Percentiles rank a stretch among this genome's conserved stretches.
These are phyloP conservation scores for Proisotoma minuta DNA, from an alignment of 2,888 invertebrate species.

Conservation along the genomic window DNA sequence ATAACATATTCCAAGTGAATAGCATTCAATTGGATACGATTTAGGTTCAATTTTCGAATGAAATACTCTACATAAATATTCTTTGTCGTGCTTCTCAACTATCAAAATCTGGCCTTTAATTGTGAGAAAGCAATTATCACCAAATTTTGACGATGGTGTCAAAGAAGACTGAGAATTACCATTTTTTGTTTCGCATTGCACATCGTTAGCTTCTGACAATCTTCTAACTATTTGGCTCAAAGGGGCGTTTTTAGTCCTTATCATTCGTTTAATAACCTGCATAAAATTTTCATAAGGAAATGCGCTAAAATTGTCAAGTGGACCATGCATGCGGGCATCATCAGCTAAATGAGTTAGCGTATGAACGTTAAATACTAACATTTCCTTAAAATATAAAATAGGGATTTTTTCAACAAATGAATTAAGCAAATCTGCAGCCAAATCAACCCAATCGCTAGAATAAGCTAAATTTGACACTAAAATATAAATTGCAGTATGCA, in stretches of 20 bases:
- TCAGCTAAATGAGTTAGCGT: conserved; percentile 13
- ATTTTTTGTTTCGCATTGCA: background rate
- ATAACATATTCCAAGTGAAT: background rate
- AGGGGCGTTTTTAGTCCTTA: conserved; percentile 10
- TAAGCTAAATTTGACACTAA: background rate
- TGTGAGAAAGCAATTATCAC: conserved; percentile 2
- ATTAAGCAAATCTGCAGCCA: conserved; percentile 8
- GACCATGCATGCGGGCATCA: conserved; percentile 14
- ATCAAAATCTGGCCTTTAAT: background rate
- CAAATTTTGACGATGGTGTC: background rate
- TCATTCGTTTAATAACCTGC: conserved; percentile 32
- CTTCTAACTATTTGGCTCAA: conserved; percentile 24
- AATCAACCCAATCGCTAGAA: background rate
- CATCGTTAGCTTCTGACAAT: conserved; percentile 11
- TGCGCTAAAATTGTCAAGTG: conserved; percentile 12
- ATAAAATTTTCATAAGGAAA: conserved; percentile 19
- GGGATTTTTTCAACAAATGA: conserved; percentile 19
- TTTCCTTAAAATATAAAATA: conserved; percentile 14
- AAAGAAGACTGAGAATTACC: background rate
- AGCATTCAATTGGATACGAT: background rate
- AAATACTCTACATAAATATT: background rate
- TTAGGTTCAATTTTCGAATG: background rate
- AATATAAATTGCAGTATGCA: background rate
- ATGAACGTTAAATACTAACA: conserved; percentile 21
- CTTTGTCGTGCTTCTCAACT: background rate